These are phyloP conservation scores for Catocala nupta DNA, from an alignment of 2,888 invertebrate species.

Conservation along the genomic window DNA sequence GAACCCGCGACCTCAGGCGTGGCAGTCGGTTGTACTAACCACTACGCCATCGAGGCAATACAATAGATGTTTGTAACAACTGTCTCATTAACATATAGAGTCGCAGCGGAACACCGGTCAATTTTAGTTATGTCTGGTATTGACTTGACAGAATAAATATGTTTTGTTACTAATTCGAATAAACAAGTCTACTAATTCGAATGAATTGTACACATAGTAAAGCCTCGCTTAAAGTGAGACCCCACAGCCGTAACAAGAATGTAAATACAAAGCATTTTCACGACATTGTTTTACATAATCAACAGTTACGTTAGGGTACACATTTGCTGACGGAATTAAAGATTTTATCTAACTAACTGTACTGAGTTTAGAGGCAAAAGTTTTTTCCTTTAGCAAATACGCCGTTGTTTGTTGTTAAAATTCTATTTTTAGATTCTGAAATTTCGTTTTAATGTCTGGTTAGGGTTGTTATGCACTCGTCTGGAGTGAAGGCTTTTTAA, in stretches of 20 bases:
- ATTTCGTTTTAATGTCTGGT: background rate
- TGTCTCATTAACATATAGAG: no score
- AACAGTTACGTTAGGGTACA: constrained; percentile 52
- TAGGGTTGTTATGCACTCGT: background rate
- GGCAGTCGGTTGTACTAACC: no score
- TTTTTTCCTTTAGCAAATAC: constrained; percentile 31
- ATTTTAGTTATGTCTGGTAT: no score
- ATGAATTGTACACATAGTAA: no score
- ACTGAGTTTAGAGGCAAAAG: constrained; percentile 24
- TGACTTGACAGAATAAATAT: no score
- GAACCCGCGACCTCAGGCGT: no score
- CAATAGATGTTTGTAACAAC: no score
- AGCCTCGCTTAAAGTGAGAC: constrained; percentile 13
- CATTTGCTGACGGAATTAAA: constrained; percentile 61
- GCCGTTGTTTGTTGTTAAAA: constrained; percentile 6
- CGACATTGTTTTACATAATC: constrained; percentile 62
- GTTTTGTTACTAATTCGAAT: no score
- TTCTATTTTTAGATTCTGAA: constrained; percentile 4
- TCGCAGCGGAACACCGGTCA: no score
- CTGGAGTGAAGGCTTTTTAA: no score
- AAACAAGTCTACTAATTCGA: no score
- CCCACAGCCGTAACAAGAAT: constrained; percentile 22
- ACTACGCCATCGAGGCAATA: no score
- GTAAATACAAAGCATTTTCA: constrained; percentile 45
- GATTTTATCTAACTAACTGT: constrained; percentile 56